phyloP scores from a whole-genome alignment of 2,797 vertebrate genomes.

The Lycodopsis pacificus region DNA sequence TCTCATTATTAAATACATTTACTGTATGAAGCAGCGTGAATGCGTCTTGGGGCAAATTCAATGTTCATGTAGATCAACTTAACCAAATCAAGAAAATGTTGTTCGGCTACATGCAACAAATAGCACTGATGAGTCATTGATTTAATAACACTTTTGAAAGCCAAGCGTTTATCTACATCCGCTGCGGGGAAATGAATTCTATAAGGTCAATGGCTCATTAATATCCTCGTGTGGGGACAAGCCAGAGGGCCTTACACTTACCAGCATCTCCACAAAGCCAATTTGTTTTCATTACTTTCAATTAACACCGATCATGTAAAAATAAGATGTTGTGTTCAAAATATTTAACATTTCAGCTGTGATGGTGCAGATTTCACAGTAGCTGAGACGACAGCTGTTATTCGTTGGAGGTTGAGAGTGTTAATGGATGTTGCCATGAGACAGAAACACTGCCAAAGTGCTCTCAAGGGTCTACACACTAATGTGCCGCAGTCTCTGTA shows the following conservation, averaged over 20 bases:
- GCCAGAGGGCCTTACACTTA: slow-evolving; percentile 59
- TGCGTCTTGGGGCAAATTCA: slow-evolving; percentile 66
- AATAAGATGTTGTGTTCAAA: slow-evolving; percentile 25
- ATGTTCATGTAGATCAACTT: slow-evolving; percentile 77
- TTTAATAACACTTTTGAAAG: slow-evolving; percentile 72
- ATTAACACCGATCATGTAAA: slow-evolving; percentile 36
- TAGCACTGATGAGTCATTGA: slow-evolving; percentile 71
- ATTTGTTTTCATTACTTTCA: slow-evolving; percentile 51
- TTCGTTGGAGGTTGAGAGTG: slow-evolving; percentile 37
- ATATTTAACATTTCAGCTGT: slow-evolving; percentile 20
- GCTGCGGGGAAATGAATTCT: slow-evolving; percentile 49
- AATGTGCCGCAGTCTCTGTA: slow-evolving; percentile 37
- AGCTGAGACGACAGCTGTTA: slow-evolving; percentile 25
- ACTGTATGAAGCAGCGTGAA: slow-evolving; percentile 34
- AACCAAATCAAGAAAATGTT: slow-evolving; percentile 67
- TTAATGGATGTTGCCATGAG: slow-evolving; percentile 50
- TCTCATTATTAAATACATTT: slow-evolving; percentile 36
- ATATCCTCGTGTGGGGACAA: slow-evolving; percentile 62
- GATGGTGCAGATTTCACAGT: slow-evolving; percentile 15
- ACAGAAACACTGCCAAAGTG: slow-evolving; percentile 36
- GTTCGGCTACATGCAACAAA: slow-evolving; percentile 56
- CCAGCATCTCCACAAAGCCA: slow-evolving; percentile 30
- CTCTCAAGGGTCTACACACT: slow-evolving; percentile 43
- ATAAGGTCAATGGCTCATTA: slow-evolving; percentile 75
- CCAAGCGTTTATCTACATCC: slow-evolving; percentile 70